Base-by-base conservation (phyloP, 1,140 invertebrate genomes). In the Pseudomyrmex sp. region DNA sequence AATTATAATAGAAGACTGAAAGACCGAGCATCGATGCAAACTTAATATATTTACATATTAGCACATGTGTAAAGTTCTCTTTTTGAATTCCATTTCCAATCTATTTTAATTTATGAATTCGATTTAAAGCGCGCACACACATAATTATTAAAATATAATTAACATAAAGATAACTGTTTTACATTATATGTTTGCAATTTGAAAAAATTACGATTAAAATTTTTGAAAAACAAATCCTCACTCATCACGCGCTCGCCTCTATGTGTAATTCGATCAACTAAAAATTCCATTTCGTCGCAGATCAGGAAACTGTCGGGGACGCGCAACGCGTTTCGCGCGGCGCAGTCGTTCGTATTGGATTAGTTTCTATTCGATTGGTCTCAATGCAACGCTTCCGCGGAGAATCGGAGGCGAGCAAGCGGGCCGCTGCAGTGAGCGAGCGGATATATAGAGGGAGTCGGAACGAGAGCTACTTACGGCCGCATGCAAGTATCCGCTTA, bases 351-450 rank as follows among this genome's bases (percentile, higher is more conserved):
- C 69, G 75, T 84, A 87, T 87, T 82, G 59, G 73, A 87, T 87
- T 88, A 88, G 74, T 88, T 87, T 88, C 87, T 88, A 88, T 88
- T 88, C 87, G 87, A 88, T 88, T 88, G 87, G 83, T 88, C 86
- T 88, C 85, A 85, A 88, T 88, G 86, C 86, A 88, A 87, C 86
- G 83, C 86, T 88, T 88, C 87, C 86, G 87, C 76, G 80, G 83
- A 87, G 85, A 88, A 83, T 83, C 82, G 26, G 48, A 62, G 58
- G 62, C 62, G 72, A 50, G 82, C 46, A 73, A 62, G 48, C 65
- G 68, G 59, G 63, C 79, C 63, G 20, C 77, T 61, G 73, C 77
- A 72, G 73, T 58, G 72, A 76, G 79, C 61, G 85, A 69, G 74
- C 74, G 58, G 82, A 88, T 74, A 63, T 68, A 72, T 44, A 54